Conservation (phyloP, 2,888 invertebrate genomes). For the Phragmatobia fuliginosa region DNA sequence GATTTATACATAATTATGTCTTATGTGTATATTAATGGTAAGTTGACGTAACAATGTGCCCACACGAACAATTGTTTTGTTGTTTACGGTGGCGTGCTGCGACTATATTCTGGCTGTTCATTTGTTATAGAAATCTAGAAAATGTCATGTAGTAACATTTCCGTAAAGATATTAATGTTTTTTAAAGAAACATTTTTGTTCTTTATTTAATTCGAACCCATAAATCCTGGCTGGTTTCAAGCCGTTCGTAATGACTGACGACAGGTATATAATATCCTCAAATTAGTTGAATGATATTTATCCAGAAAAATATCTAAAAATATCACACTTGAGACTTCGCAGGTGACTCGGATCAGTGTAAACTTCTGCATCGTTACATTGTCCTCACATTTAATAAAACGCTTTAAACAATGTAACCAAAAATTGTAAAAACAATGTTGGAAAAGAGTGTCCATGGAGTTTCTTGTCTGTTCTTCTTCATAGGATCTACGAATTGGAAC, state of each 20-base stretch:
- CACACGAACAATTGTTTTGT: constrained; percentile 17
- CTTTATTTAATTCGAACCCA: background rate
- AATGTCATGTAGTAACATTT: background rate
- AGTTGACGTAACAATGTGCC: constrained; percentile 15
- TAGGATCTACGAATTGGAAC: too few relatives aligned
- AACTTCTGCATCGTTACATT: too few relatives aligned
- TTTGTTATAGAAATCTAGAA: background rate
- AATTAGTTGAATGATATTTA: background rate
- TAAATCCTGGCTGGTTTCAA: background rate
- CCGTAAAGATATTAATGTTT: background rate
- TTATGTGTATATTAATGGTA: constrained; percentile 17
- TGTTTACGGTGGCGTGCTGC: background rate
- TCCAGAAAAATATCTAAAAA: background rate
- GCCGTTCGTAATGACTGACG: too few relatives aligned
- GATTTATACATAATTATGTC: constrained; percentile 32
- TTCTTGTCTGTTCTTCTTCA: too few relatives aligned
- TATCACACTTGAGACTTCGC: background rate
- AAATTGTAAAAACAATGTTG: too few relatives aligned
- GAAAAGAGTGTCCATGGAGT: too few relatives aligned
- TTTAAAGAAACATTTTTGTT: background rate
- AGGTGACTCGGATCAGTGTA: background rate
- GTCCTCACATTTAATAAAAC: too few relatives aligned
- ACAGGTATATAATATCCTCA: too few relatives aligned
- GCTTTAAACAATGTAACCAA: too few relatives aligned
- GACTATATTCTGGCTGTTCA: background rate